Percentiles rank a stretch among this genome's conserved stretches.
phyloP scores from a whole-genome alignment of 2,113 vertebrate species.

The Acanthisitta chloris region DNA sequence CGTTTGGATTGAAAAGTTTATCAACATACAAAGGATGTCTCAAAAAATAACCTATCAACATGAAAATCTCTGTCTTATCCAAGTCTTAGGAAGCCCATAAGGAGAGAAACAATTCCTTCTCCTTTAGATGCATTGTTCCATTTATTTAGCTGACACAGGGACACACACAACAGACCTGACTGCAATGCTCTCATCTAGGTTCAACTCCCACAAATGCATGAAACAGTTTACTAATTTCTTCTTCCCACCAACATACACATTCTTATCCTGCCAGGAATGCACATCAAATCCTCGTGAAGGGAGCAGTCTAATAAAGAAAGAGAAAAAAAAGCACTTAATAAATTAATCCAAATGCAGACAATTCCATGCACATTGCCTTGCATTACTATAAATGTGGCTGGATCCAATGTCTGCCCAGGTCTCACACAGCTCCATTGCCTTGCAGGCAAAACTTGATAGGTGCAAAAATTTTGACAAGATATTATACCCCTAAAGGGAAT shows the following conservation, averaged over 20 bases:
- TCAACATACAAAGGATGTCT: background rate
- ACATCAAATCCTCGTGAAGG: background rate
- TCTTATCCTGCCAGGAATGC: background rate
- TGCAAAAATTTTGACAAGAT: background rate
- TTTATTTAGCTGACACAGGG: background rate
- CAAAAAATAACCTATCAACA: background rate
- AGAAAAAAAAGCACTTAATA: background rate
- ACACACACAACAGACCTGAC: background rate
- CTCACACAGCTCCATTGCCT: background rate
- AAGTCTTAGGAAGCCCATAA: too few relatives aligned
- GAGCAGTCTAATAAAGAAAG: background rate
- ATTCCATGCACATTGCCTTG: background rate
- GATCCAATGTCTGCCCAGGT: background rate
- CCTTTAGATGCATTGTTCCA: background rate
- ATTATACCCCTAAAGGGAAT: background rate
- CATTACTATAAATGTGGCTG: background rate
- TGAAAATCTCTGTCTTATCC: too few relatives aligned
- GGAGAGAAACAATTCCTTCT: background rate
- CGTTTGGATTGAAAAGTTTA: background rate
- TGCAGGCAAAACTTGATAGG: background rate
- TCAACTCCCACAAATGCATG: background rate
- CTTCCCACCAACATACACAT: background rate
- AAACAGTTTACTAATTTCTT: background rate
- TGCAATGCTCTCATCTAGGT: background rate
- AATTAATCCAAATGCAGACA: background rate